Percentiles rank a stretch among this genome's conserved stretches.
These are phyloP conservation scores for Hipparchia sbordonii DNA, from an alignment of 2,888 invertebrate species.

Conservation along the genomic window DNA sequence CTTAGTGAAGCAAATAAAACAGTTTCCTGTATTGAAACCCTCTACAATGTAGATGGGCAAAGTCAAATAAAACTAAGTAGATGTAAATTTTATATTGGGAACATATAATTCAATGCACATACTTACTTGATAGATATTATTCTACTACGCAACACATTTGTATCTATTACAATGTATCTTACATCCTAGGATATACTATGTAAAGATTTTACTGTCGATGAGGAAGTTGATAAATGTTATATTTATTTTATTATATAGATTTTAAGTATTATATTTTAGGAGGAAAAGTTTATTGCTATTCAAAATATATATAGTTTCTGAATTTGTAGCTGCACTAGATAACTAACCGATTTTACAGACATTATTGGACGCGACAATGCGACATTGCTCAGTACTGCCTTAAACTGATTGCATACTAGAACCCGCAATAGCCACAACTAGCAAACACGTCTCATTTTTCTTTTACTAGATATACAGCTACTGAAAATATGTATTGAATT, in stretches of 20 bases:
- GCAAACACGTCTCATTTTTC: no score
- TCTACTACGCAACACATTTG: no score
- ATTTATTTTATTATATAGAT: no score
- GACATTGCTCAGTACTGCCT: slow-evolving; percentile 45
- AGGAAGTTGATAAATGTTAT: no score
- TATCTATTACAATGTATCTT: no score
- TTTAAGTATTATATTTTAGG: no score
- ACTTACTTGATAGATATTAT: background rate
- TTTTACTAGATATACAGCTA: no score
- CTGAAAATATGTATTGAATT: no score
- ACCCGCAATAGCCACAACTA: background rate
- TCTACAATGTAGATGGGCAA: slow-evolving; percentile 34
- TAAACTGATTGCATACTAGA: background rate
- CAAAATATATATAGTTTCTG: background rate
- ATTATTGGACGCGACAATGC: slow-evolving; percentile 57
- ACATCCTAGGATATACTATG: no score
- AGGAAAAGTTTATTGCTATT: no score
- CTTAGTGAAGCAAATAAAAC: slow-evolving; percentile 68
- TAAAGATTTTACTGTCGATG: no score
- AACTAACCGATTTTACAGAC: slow-evolving; percentile 61
- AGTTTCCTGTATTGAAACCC: slow-evolving; percentile 60
- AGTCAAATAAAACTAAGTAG: slow-evolving; percentile 6
- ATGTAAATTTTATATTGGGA: background rate
- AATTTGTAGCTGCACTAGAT: slow-evolving; percentile 46
- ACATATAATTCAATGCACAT: background rate